phyloP scores from a whole-genome alignment of 2,113 vertebrate species.

The Pangasianodon hypophthalmus region DNA sequence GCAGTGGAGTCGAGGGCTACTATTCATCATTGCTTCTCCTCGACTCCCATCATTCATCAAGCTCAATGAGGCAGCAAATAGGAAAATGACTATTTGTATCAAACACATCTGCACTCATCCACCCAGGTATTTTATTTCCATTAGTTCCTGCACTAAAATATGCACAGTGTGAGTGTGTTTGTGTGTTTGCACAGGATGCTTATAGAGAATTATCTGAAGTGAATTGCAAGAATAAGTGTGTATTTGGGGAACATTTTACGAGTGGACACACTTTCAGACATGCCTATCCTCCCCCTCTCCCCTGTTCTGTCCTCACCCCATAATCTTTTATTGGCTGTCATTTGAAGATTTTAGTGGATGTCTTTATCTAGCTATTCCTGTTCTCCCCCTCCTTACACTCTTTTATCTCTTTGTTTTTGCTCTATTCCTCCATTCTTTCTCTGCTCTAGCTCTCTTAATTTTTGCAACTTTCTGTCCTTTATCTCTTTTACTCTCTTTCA shows the following conservation, averaged over 20 bases:
- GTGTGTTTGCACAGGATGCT: neutral
- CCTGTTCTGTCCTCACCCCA: neutral
- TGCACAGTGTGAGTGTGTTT: conserved; percentile 5
- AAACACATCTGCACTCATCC: conserved; percentile 99
- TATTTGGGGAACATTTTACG: conserved; percentile 4
- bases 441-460: conserved; percentile 35
- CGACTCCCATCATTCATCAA: conserved; percentile 99
- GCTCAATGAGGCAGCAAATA: conserved; percentile 99
- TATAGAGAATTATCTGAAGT: neutral
- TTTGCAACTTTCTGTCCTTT: conserved; percentile 33
- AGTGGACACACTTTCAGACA: conserved; percentile 22
- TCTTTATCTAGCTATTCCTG: neutral
- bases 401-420: conserved; percentile 8
- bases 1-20: conserved; percentile 99
- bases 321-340: conserved; percentile 30
- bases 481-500: conserved; percentile 16
- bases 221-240: conserved; percentile 8
- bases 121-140: conserved; percentile 99
- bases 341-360: conserved; percentile 12
- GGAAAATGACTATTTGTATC: conserved; percentile 99
- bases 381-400: conserved; percentile 62
- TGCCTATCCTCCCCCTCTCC: neutral
- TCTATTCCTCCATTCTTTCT: conserved; percentile 41
- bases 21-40: conserved; percentile 99
- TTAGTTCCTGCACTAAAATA: conserved; percentile 71